phyloP scores from a whole-genome alignment of 2,797 vertebrate genomes.

The Enteromius afrohamiltoni region DNA sequence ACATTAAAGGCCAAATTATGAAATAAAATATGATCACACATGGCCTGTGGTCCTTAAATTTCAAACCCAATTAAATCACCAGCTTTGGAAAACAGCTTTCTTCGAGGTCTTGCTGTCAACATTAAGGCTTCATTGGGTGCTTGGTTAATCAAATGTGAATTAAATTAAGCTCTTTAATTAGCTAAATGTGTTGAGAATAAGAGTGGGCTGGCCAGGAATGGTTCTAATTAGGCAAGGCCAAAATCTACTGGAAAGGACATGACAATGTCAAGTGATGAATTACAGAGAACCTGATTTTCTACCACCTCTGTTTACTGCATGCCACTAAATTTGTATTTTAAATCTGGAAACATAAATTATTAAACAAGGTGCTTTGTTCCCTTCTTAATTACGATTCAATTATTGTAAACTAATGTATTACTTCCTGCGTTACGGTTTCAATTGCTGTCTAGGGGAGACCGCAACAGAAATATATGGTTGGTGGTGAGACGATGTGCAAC shows the following conservation, averaged over 20 bases:
- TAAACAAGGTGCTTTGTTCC: background rate
- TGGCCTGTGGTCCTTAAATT: conserved; percentile 27
- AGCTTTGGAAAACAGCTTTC: conserved; percentile 29
- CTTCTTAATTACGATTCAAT: background rate
- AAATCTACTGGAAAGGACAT: conserved; percentile 40
- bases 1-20: conserved; percentile 4
- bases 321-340: background rate
- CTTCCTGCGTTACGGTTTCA: background rate
- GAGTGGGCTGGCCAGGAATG: conserved; percentile 40
- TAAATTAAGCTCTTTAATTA: conserved; percentile 57
- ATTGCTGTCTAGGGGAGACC: too few species aligned
- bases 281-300: conserved; percentile 32
- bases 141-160: conserved; percentile 57
- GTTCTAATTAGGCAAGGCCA: conserved; percentile 47
- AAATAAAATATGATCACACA: conserved; percentile 21
- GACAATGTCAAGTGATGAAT: conserved; percentile 40
- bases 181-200: conserved; percentile 51
- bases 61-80: conserved; percentile 48
- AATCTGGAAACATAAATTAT: conserved; percentile 2
- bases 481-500: too few species aligned
- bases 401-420: background rate
- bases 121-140: conserved; percentile 29
- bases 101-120: conserved; percentile 23
- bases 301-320: conserved; percentile 28
- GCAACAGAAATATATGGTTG: too few species aligned